Evolutionary conservation across 2,797 vertebrate species (phyloP).

Genomic region (Miichthys miiuy): DNA sequence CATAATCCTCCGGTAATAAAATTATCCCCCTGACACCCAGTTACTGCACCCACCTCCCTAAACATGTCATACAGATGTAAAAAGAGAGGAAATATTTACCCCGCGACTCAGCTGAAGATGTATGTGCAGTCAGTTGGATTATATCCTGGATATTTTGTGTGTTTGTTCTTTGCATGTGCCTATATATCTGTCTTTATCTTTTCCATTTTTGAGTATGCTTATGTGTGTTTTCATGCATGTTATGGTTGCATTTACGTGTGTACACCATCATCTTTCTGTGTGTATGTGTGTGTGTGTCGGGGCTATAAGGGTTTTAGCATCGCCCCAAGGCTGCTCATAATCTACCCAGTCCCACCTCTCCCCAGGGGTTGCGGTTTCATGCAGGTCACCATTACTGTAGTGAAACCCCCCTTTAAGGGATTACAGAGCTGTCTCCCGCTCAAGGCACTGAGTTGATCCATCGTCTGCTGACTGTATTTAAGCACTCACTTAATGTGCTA

Average conservation of each 20-base stretch:
- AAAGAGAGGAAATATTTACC: conserved; percentile 40
- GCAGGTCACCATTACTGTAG: conserved; percentile 75
- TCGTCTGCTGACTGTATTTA: conserved; percentile 78
- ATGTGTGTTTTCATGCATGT: conserved; percentile 24
- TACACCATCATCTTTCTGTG: neutral
- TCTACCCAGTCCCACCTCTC: conserved; percentile 71
- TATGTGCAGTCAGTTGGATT: conserved; percentile 9
- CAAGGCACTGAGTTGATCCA: conserved; percentile 72
- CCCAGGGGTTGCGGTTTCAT: conserved; percentile 69
- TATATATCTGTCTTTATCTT: conserved; percentile 1
- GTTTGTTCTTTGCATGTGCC: conserved; percentile 4
- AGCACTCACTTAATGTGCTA: conserved; percentile 75
- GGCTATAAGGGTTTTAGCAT: conserved; percentile 54
- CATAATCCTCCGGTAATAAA: conserved; percentile 57
- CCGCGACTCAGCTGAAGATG: neutral
- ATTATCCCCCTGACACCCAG: conserved; percentile 48
- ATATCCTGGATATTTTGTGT: conserved; percentile 2
- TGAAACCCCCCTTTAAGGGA: conserved; percentile 69
- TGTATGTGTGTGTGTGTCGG: conserved; percentile 6
- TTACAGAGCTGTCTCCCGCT: conserved; percentile 69
- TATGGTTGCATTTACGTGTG: conserved; percentile 27
- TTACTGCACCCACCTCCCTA: conserved; percentile 19
- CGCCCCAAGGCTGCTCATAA: conserved; percentile 71
- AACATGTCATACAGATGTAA: conserved; percentile 42
- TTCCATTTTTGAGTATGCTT: conserved; percentile 5